Base-by-base conservation (phyloP, 2,888 invertebrate genomes). In the Kryphioiulus occultus region DNA sequence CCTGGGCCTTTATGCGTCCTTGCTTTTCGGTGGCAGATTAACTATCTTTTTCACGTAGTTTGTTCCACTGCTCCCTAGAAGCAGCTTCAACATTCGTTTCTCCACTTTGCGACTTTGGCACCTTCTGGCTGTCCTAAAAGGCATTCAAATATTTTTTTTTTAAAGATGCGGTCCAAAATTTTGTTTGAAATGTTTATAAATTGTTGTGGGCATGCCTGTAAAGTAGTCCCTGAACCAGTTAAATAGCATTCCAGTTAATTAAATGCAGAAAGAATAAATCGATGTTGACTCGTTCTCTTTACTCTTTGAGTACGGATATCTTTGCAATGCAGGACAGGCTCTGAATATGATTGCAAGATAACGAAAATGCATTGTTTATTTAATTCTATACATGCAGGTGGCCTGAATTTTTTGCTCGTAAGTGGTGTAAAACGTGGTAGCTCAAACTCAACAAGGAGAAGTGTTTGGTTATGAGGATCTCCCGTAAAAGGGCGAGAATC, bases 141-240 rank as follows among this genome's bases (percentile, higher is more conserved):
- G 26, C 26, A 26, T 68, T 26, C 5, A 68, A 26, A 26, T 68
- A 19, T n/a, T 26, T 26, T 0, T 26, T n/a, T 0, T 26, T 22
- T 26, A 1, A n/a, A 68, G n/a, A 26, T 68, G 22, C 26, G 10
- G n/a, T 68, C 39, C n/a, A n/a, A n/a, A 59, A 0, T 22, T 22
- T 68, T 22, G 26, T 68, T 68, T 68, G n/a, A 68, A 68, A 68
- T 22, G 53, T 68, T 68, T 68, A 26, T 68, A 68, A 68, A 68
- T 68, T 68, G 68, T 68, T 68, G 68, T 68, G 26, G 68, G 68
- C 68, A 26, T 68, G 68, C 68, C 68, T 22, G 15, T 68, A 26
- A 22, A 26, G 68, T 68, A 68, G 68, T 26, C 68, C 26, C 26
- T 22, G 22, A 68, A 68, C 68, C 68, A 68, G 26, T 68, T 26